Percentiles rank a stretch among this genome's conserved stretches.
These are phyloP conservation scores for Pelodiscus sinensis DNA, from an alignment of 2,113 vertebrate species.

Conservation along the genomic window DNA sequence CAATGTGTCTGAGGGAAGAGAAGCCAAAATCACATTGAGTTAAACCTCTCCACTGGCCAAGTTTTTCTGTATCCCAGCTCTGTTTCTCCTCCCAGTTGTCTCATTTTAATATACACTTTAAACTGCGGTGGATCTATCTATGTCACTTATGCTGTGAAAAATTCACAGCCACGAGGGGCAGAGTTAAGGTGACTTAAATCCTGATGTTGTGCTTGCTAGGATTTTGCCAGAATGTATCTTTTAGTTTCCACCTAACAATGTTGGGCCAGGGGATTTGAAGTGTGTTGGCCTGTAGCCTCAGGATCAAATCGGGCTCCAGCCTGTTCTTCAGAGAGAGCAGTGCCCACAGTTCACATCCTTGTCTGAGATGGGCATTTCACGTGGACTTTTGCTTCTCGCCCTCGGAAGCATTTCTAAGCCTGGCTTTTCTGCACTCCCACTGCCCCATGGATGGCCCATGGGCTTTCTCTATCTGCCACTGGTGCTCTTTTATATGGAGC, in stretches of 20 bases:
- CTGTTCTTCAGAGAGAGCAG: neutral
- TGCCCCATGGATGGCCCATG: accelerated
- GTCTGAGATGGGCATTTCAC: neutral
- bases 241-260: neutral
- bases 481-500: neutral
- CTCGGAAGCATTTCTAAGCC: neutral
- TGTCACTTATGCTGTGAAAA: neutral
- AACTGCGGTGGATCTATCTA: neutral
- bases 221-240: neutral
- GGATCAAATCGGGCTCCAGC: neutral
- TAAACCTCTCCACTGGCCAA: no score
- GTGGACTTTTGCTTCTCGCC: neutral
- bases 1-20: neutral
- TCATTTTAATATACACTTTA: neutral
- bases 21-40: no score
- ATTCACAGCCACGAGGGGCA: neutral
- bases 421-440: neutral
- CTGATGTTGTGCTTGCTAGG: neutral
- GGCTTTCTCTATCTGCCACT: neutral
- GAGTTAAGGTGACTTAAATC: neutral
- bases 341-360: neutral
- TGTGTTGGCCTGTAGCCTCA: neutral
- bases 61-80: neutral
- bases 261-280: accelerated
- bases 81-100: accelerated